phyloP scores from a whole-genome alignment of 1,140 invertebrate species.

The Homalodisca vitripennis region DNA sequence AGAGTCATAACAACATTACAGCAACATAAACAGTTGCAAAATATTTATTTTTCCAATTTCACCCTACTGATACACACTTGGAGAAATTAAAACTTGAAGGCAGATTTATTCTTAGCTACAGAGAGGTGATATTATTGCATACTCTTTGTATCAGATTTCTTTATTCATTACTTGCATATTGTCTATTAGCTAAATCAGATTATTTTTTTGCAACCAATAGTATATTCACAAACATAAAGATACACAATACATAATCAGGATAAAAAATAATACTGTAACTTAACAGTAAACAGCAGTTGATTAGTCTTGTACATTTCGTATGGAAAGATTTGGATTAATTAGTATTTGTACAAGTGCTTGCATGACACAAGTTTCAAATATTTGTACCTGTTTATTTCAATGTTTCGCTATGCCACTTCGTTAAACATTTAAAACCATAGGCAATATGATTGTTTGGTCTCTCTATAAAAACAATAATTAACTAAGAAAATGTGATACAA shows the following conservation, averaged over 20 bases:
- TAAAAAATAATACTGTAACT: neutral
- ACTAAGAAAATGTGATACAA: neutral
- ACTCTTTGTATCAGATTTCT: constrained; percentile 8
- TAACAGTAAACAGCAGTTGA: neutral
- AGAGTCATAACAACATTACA: constrained; percentile 19
- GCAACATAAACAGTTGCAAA: constrained; percentile 23
- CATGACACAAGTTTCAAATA: too few relatives aligned
- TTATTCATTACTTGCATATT: constrained; percentile 5
- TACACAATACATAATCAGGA: neutral
- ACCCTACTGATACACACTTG: constrained; percentile 24
- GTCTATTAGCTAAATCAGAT: constrained; percentile 8
- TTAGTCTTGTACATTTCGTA: neutral
- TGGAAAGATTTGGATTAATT: too few relatives aligned
- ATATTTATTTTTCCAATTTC: constrained; percentile 24
- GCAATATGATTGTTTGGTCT: constrained; percentile 10
- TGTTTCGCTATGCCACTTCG: neutral
- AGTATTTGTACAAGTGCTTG: constrained; percentile 15
- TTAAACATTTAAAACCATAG: neutral
- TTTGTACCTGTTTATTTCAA: too few relatives aligned
- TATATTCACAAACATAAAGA: constrained; percentile 1
- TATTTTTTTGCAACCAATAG: constrained; percentile 11
- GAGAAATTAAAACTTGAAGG: constrained; percentile 21
- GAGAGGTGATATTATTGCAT: constrained; percentile 25
- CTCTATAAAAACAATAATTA: constrained; percentile 7
- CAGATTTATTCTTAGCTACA: constrained; percentile 24